Evolutionary conservation across 2,888 invertebrate genomes (phyloP), one percentile per base, ranked within the genome.

Genomic region (Cerceris rybyensis): DNA sequence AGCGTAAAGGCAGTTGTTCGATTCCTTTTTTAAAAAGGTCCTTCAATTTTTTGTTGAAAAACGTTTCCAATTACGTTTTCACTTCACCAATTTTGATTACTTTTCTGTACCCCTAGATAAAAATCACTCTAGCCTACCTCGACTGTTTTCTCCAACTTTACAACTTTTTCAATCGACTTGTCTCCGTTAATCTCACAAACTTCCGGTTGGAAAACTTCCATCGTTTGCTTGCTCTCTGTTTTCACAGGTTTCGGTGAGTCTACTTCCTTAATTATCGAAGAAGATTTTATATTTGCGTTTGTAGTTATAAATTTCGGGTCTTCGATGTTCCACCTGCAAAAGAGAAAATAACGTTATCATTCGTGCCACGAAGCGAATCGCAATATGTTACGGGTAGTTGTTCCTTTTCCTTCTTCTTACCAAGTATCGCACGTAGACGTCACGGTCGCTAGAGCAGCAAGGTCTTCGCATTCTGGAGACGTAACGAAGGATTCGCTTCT

Each of bases 401-500:
- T 8, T 14, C 54, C 14, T 7, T 16, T 50, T 9, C 14, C 13
- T 1, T 8, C 68, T 59, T 58, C 70, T 14, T 65, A 84, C 84
- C 84, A 67, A 43, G 70, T 60, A 54, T 63, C 70, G 64, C 39
- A 43, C 16, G 16, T 50, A 14, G 70, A 8, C 61, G 78, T 65
- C 52, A 69, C 46, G 49, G 72, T 64, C 28, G 70, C 59, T 52
- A 63, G 67, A 17, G 66, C 71, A 66, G 73, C 69, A 67, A 78
- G 64, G 54, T 93, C 93, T 75, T 95, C 95, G 82, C 94, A 95
- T 89, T 95, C 95, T 0, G 95, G 95, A 11, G 95, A 95, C 0
- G 95, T 95, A 87, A 95, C 95, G 91, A 95, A 95, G 1, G 95
- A 95, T 17, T 95, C 95, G 42, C 95, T 95, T 70, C 95, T 93